Evolutionary conservation across 1,140 invertebrate species (phyloP).

Genomic region (Drosophila pandora): DNA sequence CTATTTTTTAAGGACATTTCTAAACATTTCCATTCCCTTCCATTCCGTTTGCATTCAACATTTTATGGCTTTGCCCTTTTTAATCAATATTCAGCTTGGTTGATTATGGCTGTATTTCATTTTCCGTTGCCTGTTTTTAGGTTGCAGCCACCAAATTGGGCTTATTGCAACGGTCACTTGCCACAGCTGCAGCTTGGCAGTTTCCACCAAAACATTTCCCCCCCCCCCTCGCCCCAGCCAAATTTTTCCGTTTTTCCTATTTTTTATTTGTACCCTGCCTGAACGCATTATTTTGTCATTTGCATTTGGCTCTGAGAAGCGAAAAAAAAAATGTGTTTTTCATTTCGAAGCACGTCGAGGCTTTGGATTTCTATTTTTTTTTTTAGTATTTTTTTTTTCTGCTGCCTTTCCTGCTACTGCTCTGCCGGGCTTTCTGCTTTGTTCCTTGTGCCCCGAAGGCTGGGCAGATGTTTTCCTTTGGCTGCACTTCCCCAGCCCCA

Average conservation of each 20-base stretch:
- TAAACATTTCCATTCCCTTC: background rate
- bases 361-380: slow-evolving; percentile 6
- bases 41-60: background rate
- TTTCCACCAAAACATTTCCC: slow-evolving; percentile 20
- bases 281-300: slow-evolving; percentile 55
- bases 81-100: slow-evolving; percentile 5
- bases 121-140: background rate
- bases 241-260: background rate
- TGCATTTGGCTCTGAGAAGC: slow-evolving; percentile 29
- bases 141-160: slow-evolving; percentile 2
- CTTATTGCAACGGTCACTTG: slow-evolving; percentile 1
- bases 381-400: background rate
- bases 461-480: slow-evolving; percentile 43
- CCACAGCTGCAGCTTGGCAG: slow-evolving; percentile 1
- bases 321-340: slow-evolving; percentile 17
- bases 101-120: background rate
- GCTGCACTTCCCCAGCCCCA: slow-evolving; percentile 25
- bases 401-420: slow-evolving; percentile 1
- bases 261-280: slow-evolving; percentile 27
- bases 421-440: slow-evolving; percentile 17
- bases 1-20: background rate
- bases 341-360: slow-evolving; percentile 35
- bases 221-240: background rate
- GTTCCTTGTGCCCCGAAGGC: slow-evolving; percentile 26
- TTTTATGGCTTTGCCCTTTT: background rate